Evolutionary conservation across 2,113 vertebrate genomes (phyloP).

Genomic region (Agelaius phoeniceus): DNA sequence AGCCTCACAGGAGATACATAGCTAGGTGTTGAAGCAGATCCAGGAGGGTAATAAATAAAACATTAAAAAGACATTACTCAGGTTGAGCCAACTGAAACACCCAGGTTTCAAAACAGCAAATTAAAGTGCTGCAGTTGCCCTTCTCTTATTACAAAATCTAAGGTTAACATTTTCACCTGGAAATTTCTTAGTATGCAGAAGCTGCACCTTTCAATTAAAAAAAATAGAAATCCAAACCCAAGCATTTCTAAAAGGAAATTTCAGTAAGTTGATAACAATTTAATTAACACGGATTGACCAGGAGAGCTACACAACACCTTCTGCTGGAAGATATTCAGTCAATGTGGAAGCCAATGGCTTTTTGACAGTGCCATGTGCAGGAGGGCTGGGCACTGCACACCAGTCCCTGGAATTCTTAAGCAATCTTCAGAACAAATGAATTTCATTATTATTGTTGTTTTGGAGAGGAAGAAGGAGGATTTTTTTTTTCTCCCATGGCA

Average conservation of each 20-base stretch:
- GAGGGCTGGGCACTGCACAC: neutral
- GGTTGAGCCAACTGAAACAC: neutral
- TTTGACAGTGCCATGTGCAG: neutral
- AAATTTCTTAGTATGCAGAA: neutral
- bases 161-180: neutral
- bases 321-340: neutral
- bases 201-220: neutral
- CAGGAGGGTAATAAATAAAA: conserved; percentile 16
- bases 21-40: neutral
- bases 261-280: neutral
- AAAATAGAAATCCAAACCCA: neutral
- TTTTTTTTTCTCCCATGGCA: neutral
- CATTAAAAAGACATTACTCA: neutral
- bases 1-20: neutral
- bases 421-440: neutral
- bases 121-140: neutral
- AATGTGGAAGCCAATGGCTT: neutral
- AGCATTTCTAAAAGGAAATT: neutral
- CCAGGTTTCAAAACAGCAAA: neutral
- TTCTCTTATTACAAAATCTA: neutral
- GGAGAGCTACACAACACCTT: neutral
- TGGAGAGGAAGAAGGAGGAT: neutral
- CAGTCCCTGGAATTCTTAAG: neutral
- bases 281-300: conserved; percentile 1
- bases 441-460: neutral